Evolutionary conservation across 2,888 invertebrate genomes (phyloP).

Genomic region (Elmis aenea): DNA sequence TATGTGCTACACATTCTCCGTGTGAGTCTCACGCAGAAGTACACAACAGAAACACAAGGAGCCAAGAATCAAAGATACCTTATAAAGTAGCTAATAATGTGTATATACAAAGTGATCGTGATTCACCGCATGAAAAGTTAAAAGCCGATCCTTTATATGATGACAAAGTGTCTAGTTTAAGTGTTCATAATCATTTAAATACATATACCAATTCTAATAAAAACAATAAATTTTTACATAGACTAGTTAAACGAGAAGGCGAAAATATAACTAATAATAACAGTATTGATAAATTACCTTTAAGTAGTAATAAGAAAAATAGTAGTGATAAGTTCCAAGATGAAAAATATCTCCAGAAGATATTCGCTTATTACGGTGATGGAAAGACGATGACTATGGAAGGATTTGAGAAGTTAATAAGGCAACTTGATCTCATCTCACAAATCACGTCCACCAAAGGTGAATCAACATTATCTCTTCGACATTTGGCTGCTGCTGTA

Average conservation of each 20-base stretch:
- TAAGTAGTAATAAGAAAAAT: constrained; percentile 19
- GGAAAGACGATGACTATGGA: constrained; percentile 59
- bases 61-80: constrained; percentile 17
- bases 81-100: constrained; percentile 5
- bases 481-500: constrained; percentile 15
- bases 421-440: constrained; percentile 33
- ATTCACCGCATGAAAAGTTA: not conserved
- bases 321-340: constrained; percentile 44
- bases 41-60: constrained; percentile 22
- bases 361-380: constrained; percentile 65
- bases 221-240: too few species aligned
- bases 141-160: not conserved
- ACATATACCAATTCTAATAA: not conserved
- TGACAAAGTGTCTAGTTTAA: not conserved
- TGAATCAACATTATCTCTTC: constrained; percentile 10
- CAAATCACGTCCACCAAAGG: constrained; percentile 8
- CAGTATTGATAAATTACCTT: constrained; percentile 17
- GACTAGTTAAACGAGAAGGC: too few species aligned
- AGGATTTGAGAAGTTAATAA: constrained; percentile 66
- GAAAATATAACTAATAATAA: constrained; percentile 20
- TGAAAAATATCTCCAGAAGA: constrained; percentile 58
- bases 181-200: not conserved
- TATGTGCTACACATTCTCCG: constrained; percentile 71
- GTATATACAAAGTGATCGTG: not conserved
- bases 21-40: constrained; percentile 64